A percentile compares a stretch with the other conserved stretches of the same genome.
phyloP scores from a whole-genome alignment of 2,113 vertebrate genomes.

The Circaetus cinerascens region DNA sequence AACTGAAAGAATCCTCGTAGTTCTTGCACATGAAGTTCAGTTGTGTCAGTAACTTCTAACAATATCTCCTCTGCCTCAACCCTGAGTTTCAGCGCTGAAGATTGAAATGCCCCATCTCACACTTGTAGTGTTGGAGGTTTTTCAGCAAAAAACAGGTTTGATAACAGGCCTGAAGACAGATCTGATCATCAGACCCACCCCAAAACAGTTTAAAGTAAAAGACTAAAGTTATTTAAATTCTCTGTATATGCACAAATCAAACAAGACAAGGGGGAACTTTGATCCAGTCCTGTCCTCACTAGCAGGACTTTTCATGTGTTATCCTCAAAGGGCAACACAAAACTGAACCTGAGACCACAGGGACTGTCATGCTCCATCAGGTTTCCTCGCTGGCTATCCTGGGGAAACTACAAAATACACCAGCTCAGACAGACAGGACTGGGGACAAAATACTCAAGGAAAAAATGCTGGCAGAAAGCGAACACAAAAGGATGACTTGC shows the following conservation, averaged over 20 bases:
- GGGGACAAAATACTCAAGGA: not conserved
- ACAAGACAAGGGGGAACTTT: not conserved
- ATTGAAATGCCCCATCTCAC: not conserved
- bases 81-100: not conserved
- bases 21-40: not conserved
- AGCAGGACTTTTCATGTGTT: not conserved
- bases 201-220: not conserved
- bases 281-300: not conserved
- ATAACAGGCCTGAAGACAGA: conserved; percentile 26
- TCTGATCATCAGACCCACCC: not conserved
- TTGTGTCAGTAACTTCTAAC: not conserved
- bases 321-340: not conserved
- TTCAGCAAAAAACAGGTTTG: not conserved
- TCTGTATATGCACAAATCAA: not conserved
- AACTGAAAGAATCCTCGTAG: not conserved
- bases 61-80: not conserved
- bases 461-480: not conserved
- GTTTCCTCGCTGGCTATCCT: not conserved
- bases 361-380: not conserved
- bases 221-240: not conserved
- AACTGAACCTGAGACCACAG: not conserved
- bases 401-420: not conserved
- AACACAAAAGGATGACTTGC: not conserved
- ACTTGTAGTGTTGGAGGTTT: not conserved
- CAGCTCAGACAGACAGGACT: not conserved